A percentile compares a stretch with the other conserved stretches of the same genome.
Evolutionary conservation across 1,140 invertebrate species (phyloP).

Genomic region (Drosophila teissieri): DNA sequence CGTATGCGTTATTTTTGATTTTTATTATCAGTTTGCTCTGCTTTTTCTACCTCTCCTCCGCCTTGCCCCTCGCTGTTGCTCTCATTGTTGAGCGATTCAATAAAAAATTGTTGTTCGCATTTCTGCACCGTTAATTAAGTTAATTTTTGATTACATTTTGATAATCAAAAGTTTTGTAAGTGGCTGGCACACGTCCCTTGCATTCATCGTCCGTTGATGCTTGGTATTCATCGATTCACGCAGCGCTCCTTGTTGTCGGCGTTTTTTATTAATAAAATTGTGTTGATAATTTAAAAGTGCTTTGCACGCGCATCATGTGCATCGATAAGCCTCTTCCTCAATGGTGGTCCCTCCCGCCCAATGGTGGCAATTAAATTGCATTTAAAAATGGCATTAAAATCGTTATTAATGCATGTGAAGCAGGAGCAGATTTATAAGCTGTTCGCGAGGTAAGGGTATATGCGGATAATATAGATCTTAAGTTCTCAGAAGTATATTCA

Average conservation of each 20-base stretch:
- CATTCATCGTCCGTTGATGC: neutral
- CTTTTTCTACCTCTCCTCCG: neutral
- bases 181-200: constrained; percentile 45
- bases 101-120: constrained; percentile 48
- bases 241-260: constrained; percentile 1
- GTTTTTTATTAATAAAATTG: constrained; percentile 65
- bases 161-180: constrained; percentile 73
- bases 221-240: constrained; percentile 16
- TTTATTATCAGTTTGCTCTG: constrained; percentile 63
- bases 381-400: constrained; percentile 70
- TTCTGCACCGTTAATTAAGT: constrained; percentile 74
- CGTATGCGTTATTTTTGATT: constrained; percentile 75
- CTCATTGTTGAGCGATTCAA: constrained; percentile 39
- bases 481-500: no score
- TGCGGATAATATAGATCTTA: neutral
- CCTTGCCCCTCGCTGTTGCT: constrained; percentile 11
- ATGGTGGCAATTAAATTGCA: constrained; percentile 70
- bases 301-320: constrained; percentile 76
- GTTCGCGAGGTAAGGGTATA: constrained; percentile 28
- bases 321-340: constrained; percentile 67
- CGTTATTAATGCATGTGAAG: constrained; percentile 51
- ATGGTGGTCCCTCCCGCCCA: constrained; percentile 15
- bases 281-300: constrained; percentile 79
- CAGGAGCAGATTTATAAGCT: constrained; percentile 32
- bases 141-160: constrained; percentile 82